Conservation (phyloP, 1,140 invertebrate genomes). For the Cherax quadricarinatus region DNA sequence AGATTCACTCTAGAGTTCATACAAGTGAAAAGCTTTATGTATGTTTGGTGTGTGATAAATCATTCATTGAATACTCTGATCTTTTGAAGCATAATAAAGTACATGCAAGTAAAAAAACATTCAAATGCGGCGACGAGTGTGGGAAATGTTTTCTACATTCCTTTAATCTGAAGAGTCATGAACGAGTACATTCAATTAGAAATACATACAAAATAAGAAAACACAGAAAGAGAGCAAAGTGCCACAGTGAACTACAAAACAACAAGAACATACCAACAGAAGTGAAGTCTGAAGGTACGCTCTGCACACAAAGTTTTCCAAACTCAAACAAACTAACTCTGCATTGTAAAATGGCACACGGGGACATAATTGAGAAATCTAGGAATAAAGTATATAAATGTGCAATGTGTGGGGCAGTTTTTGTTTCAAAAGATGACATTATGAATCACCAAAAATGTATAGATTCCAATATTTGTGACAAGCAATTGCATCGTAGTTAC, state of each 20-base stretch:
- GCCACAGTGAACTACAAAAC: too few species aligned
- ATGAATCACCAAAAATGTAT: not conserved
- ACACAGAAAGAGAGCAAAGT: too few species aligned
- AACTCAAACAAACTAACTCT: not conserved
- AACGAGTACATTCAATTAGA: too few species aligned
- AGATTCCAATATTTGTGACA: not conserved
- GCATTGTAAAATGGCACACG: not conserved
- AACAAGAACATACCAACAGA: too few species aligned
- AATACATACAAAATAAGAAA: too few species aligned
- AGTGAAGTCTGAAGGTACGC: not conserved
- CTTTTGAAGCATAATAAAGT: not conserved
- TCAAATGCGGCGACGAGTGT: not conserved
- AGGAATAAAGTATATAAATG: not conserved
- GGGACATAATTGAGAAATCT: not conserved
- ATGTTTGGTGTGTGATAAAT: not conserved
- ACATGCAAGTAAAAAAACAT: not conserved
- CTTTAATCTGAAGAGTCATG: too few species aligned
- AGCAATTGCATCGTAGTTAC: not conserved
- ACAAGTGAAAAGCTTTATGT: not conserved
- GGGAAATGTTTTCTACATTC: not conserved
- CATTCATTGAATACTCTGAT: not conserved
- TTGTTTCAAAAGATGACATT: not conserved
- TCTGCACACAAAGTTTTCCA: not conserved
- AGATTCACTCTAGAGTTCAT: not conserved
- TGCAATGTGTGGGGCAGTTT: not conserved